Evolutionary conservation across 2,797 vertebrate genomes (phyloP), one percentile per base, ranked within the genome.

Genomic region (Acridotheres tristis): DNA sequence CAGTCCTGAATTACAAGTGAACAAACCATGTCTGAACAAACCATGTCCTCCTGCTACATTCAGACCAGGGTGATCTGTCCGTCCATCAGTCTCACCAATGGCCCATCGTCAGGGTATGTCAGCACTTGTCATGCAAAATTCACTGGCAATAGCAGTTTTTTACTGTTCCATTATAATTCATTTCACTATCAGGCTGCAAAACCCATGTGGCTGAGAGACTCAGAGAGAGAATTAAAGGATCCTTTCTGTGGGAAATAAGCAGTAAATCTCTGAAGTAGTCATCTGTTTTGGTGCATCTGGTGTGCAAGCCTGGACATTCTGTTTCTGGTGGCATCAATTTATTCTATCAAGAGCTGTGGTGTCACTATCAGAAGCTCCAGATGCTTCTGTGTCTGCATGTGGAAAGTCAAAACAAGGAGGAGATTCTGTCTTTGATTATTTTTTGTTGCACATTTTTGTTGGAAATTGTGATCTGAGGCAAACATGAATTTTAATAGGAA

Each of bases 81-180:
- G 69, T 59, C 81, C 51, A 3, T 42, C 36, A 26, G 20, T 10
- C 71, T 74, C 72, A 51, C 68, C 38, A 43, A 7, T 27, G 50
- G 15, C 29, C 43, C 59, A 23, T 30, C 0, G 0, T 48, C 68
- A 20, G 2, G 30, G 32, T 25, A 29, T 0, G 0, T 45, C 45
- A 74, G 65, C 45, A 12, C 23, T 58, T 2, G 1, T 21, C 47
- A 12, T 38, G 38, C 12, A 74, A 54, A 83, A 89, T 68, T 67
- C 73, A 54, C 54, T 32, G 54, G 30, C 61, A 55, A 7, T 5
- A 48, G 32, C 57, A 55, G 23, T 16, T 80, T 80, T 81, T 61
- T 61, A 36, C 47, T 68, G 5, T 43, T 72, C 45, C 47, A 32
- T 80, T 83, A 25, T 15, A 9, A 74, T 78, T 90, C 22, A 13